Conservation (phyloP, 1,140 invertebrate species). For the Pseudomyrmex flavicornis region DNA sequence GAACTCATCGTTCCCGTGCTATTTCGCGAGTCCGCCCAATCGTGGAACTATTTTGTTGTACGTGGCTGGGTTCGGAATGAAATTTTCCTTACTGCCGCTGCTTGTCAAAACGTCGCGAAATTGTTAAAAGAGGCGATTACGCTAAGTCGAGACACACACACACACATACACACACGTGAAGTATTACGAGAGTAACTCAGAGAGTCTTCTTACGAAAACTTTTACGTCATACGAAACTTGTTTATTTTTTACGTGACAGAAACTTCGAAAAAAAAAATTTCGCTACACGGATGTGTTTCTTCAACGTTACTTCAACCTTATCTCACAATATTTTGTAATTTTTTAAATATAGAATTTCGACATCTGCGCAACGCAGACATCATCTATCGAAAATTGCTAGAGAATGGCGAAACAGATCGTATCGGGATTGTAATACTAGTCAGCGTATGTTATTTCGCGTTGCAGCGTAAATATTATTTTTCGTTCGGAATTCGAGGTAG, state of each 20-base stretch:
- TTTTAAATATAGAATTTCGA: conserved; percentile 17
- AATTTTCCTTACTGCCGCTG: conserved; percentile 48
- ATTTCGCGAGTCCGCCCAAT: conserved; percentile 56
- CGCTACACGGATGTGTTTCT: no score
- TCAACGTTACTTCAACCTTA: no score
- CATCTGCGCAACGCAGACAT: not conserved
- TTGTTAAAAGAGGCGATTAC: conserved; percentile 49
- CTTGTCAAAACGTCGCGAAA: conserved; percentile 44
- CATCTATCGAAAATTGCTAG: conserved; percentile 20
- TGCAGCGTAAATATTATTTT: conserved; percentile 48
- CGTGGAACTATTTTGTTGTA: conserved; percentile 60
- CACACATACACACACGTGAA: no score
- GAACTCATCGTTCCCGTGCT: conserved; percentile 56
- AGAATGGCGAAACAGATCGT: conserved; percentile 37
- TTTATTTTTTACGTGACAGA: not conserved
- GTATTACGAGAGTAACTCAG: no score
- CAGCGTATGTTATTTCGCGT: conserved; percentile 48
- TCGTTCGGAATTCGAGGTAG: conserved; percentile 19
- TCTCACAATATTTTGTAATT: not conserved
- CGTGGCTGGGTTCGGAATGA: conserved; percentile 48
- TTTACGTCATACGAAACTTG: not conserved
- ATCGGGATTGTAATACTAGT: conserved; percentile 39
- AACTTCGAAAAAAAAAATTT: not conserved
- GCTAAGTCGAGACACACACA: not conserved
- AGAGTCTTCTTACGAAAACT: conserved; percentile 11